Percentiles rank a stretch among this genome's conserved stretches.
phyloP scores from a whole-genome alignment of 1,140 invertebrate species.

The Spodoptera frugiperda region DNA sequence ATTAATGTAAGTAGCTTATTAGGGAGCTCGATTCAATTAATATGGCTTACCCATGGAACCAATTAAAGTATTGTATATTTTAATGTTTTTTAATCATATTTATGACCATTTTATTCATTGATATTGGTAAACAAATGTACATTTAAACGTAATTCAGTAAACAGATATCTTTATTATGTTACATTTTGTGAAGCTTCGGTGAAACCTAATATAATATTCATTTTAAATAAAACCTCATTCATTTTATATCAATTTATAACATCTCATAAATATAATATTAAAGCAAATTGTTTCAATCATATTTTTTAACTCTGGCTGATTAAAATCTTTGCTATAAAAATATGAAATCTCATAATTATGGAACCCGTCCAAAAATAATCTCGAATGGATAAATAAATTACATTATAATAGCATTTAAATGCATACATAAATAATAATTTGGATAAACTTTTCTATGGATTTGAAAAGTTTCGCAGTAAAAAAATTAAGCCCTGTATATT shows the following conservation, averaged over 20 bases:
- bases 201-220: background rate
- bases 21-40: conserved; percentile 43
- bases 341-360: background rate
- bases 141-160: too few relatives aligned
- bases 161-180: too few relatives aligned
- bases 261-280: too few relatives aligned
- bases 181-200: too few relatives aligned
- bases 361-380: conserved; percentile 28
- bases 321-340: background rate
- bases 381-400: conserved; percentile 17
- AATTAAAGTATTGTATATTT: conserved; percentile 48
- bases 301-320: too few relatives aligned
- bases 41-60: conserved; percentile 51
- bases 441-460: background rate
- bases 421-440: background rate
- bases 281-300: too few relatives aligned
- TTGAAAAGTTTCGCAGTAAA: background rate
- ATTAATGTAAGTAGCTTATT: conserved; percentile 61
- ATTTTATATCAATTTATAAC: background rate
- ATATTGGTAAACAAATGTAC: background rate
- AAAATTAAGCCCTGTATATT: background rate
- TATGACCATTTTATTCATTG: conserved; percentile 42
- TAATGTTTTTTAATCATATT: conserved; percentile 24
- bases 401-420: background rate
- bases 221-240: background rate